Evolutionary conservation across 2,888 invertebrate genomes (phyloP).

Genomic region (Tetanocera ferruginea): DNA sequence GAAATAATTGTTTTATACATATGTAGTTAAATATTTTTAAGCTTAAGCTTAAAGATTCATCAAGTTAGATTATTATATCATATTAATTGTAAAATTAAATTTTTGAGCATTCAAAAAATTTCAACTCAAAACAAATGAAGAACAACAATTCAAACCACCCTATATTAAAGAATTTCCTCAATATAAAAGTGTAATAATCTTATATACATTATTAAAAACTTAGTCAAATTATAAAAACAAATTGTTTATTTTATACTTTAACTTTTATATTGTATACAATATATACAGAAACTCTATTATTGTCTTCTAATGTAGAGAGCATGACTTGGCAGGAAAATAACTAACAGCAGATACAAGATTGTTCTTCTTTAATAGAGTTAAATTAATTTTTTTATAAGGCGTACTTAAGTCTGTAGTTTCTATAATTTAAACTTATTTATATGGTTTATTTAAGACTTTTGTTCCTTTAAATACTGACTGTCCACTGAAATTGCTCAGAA

Average conservation of each 20-base stretch:
- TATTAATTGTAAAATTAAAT: neutral
- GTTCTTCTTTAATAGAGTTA: neutral
- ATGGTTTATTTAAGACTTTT: too few relatives aligned
- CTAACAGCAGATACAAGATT: neutral
- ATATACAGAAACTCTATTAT: too few relatives aligned
- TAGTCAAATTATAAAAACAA: too few relatives aligned
- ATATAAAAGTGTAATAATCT: neutral
- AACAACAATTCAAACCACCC: neutral
- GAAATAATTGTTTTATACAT: neutral
- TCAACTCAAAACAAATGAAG: neutral
- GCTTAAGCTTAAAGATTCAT: too few relatives aligned
- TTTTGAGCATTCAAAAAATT: neutral
- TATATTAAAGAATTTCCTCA: neutral
- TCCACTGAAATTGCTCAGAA: too few relatives aligned
- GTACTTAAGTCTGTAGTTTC: conserved; percentile 8
- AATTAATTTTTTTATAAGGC: neutral
- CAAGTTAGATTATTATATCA: too few relatives aligned
- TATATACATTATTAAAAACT: too few relatives aligned
- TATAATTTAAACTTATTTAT: neutral
- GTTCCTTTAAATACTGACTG: too few relatives aligned
- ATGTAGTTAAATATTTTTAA: neutral
- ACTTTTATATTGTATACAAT: too few relatives aligned
- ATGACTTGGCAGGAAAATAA: too few relatives aligned
- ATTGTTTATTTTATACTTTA: too few relatives aligned
- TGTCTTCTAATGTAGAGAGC: too few relatives aligned